phyloP scores from a whole-genome alignment of 1,140 invertebrate genomes.

The Orius insidiosus region DNA sequence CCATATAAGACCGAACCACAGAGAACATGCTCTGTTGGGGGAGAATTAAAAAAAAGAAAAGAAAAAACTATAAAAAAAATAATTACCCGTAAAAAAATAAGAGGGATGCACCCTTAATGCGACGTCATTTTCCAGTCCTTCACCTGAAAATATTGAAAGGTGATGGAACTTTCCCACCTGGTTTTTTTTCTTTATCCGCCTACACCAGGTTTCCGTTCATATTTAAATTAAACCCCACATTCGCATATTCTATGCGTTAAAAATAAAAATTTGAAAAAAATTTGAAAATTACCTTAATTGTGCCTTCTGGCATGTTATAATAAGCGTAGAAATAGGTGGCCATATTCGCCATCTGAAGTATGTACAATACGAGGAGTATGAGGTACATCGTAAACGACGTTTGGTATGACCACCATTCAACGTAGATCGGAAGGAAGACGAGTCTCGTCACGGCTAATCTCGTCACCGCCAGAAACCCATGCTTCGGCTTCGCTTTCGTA shows the following conservation, averaged over 20 bases:
- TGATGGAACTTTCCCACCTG: constrained; percentile 4
- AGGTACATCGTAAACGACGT: constrained; percentile 56
- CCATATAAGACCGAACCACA: no score
- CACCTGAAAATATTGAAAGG: constrained; percentile 11
- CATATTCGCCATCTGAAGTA: constrained; percentile 53
- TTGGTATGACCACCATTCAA: constrained; percentile 76
- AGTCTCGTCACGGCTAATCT: constrained; percentile 60
- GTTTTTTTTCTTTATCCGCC: not conserved
- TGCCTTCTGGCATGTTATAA: constrained; percentile 17
- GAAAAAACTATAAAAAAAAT: constrained; percentile 6
- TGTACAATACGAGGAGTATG: constrained; percentile 56
- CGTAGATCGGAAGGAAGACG: constrained; percentile 62
- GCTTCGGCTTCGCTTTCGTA: constrained; percentile 82
- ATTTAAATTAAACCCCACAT: not conserved
- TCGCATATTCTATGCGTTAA: not conserved
- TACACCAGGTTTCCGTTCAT: no score
- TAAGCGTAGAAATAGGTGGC: constrained; percentile 35
- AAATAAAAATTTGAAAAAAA: not conserved
- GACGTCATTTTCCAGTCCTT: constrained; percentile 1
- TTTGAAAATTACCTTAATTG: constrained; percentile 18
- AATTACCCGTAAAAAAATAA: constrained; percentile 2
- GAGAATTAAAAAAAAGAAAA: constrained; percentile 9
- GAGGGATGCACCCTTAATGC: no score
- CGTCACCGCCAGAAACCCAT: constrained; percentile 64
- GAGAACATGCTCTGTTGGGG: not conserved